A percentile compares a stretch with the other conserved stretches of the same genome.
These are phyloP conservation scores for Caenorhabditis angaria DNA, from an alignment of 2,888 invertebrate species.

Conservation along the genomic window DNA sequence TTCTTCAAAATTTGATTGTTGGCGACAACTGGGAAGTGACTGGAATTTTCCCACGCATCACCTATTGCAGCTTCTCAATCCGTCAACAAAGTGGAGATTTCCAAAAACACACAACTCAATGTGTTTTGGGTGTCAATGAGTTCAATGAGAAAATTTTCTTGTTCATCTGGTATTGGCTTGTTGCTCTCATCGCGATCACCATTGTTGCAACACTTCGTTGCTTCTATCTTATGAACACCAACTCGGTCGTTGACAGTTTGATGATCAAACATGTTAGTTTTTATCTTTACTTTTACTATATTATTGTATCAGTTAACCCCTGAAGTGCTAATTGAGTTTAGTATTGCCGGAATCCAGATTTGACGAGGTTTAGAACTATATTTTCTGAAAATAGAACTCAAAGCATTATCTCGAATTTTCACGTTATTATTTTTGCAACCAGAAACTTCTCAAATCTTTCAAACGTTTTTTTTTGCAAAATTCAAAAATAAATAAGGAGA, in stretches of 20 bases:
- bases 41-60: constrained; percentile 46
- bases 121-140: constrained; percentile 39
- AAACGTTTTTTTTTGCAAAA: too few species aligned
- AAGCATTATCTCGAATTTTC: too few species aligned
- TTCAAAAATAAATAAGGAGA: not conserved
- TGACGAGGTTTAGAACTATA: not conserved
- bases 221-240: not conserved
- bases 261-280: not conserved
- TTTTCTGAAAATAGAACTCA: too few species aligned
- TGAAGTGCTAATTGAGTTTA: not conserved
- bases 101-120: constrained; percentile 21
- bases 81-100: constrained; percentile 22
- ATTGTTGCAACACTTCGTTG: constrained; percentile 40
- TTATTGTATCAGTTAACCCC: not conserved
- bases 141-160: constrained; percentile 66
- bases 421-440: too few species aligned
- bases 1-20: constrained; percentile 15
- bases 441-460: too few species aligned
- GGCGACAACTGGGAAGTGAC: constrained; percentile 42
- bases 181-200: constrained; percentile 73
- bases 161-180: constrained; percentile 72
- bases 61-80: constrained; percentile 26
- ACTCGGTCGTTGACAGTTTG: not conserved
- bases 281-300: not conserved
- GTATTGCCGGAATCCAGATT: not conserved